phyloP scores from a whole-genome alignment of 2,797 vertebrate genomes.

The Phoebastria nigripes region DNA sequence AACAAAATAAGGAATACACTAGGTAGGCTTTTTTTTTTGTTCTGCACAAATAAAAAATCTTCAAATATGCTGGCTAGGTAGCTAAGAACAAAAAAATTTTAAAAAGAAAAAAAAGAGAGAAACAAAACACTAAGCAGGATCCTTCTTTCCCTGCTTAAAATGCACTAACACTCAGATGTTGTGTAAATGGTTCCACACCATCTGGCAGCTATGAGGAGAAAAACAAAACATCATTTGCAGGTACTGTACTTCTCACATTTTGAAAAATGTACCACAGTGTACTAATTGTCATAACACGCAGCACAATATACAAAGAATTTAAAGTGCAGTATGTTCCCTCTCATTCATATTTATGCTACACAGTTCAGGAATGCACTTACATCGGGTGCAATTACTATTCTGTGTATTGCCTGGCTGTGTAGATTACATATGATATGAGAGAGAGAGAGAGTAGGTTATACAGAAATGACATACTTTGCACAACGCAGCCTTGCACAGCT shows the following conservation, averaged over 20 bases:
- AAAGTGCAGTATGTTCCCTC: not conserved
- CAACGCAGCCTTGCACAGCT: fast-evolving
- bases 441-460: not conserved
- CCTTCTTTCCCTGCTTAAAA: conserved; percentile 41
- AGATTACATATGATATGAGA: not conserved
- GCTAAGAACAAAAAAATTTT: not conserved
- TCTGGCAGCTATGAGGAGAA: conserved; percentile 53
- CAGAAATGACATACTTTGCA: not conserved
- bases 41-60: not conserved
- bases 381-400: not conserved
- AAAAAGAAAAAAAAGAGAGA: not conserved
- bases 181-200: conserved; percentile 51
- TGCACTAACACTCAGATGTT: not conserved
- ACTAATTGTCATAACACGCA: conserved; percentile 39
- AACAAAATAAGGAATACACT: not conserved
- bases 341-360: conserved; percentile 43
- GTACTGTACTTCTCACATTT: conserved; percentile 34
- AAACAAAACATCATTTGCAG: conserved; percentile 59
- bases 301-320: conserved; percentile 27
- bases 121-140: not conserved
- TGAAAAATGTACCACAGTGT: conserved; percentile 41
- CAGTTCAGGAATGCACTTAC: not conserved
- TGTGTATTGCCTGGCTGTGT: not conserved
- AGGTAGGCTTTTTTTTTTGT: not conserved
- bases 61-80: not conserved